A percentile compares a stretch with the other conserved stretches of the same genome.
phyloP scores from a whole-genome alignment of 2,113 vertebrate species.

The Periophthalmodon schlosseri region DNA sequence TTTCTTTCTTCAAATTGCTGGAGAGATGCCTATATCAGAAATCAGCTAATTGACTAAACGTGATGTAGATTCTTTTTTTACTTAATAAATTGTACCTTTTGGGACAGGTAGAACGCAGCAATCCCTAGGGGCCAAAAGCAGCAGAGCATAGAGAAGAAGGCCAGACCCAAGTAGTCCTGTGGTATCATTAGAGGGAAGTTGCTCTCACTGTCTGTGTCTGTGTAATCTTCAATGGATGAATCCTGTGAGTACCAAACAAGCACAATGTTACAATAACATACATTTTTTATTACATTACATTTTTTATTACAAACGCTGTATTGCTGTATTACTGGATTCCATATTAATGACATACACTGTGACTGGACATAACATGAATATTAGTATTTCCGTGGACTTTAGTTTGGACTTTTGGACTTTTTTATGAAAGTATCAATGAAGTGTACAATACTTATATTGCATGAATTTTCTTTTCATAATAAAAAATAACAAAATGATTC shows the following conservation, averaged over 20 bases:
- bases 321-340: no score
- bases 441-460: no score
- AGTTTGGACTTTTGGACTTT: no score
- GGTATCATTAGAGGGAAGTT: constrained; percentile 84
- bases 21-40: constrained; percentile 19
- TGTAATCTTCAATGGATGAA: constrained; percentile 84
- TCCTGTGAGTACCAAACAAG: constrained; percentile 59
- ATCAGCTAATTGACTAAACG: background rate
- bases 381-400: background rate
- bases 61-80: background rate
- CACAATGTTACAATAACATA: background rate
- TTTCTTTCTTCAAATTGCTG: constrained; percentile 17
- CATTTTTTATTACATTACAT: background rate
- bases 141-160: constrained; percentile 91
- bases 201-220: constrained; percentile 81
- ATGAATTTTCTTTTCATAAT: no score
- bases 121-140: constrained; percentile 93
- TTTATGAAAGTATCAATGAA: no score
- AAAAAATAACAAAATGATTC: no score
- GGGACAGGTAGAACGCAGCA: constrained; percentile 88
- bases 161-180: constrained; percentile 86
- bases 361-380: background rate
- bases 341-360: background rate
- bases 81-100: constrained; percentile 78
- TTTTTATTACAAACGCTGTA: background rate